Percentiles rank a stretch among this genome's conserved stretches.
Conservation (phyloP, 1,140 invertebrate genomes). For the Lamellibrachia luymesi region DNA sequence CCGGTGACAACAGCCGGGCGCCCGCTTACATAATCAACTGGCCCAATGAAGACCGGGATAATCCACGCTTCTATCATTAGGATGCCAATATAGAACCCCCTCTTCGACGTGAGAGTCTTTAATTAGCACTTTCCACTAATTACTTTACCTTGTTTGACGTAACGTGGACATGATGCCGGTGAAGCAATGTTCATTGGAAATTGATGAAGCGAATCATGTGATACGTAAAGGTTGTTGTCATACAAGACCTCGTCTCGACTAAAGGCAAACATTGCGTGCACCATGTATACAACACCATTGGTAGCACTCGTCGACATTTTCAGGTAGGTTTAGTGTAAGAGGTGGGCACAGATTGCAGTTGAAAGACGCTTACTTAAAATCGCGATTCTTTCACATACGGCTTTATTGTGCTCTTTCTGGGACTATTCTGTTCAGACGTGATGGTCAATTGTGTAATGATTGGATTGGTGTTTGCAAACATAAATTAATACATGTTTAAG, state of each 20-base stretch:
- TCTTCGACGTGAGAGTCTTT: neutral
- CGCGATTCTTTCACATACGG: neutral
- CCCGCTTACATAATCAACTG: neutral
- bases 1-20: neutral
- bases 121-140: neutral
- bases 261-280: neutral
- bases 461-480: neutral
- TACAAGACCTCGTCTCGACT: neutral
- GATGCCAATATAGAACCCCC: neutral
- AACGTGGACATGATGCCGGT: neutral
- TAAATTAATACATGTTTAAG: neutral
- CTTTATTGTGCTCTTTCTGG: neutral
- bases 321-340: neutral
- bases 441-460: neutral
- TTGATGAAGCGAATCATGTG: neutral
- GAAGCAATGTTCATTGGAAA: neutral
- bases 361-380: neutral
- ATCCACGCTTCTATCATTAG: neutral
- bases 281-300: neutral
- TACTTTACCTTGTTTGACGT: neutral
- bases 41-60: neutral
- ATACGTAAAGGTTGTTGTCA: neutral
- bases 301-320: neutral
- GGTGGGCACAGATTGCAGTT: neutral
- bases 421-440: neutral